Conservation (phyloP, 1,140 invertebrate genomes). For the Micrasema minimum region DNA sequence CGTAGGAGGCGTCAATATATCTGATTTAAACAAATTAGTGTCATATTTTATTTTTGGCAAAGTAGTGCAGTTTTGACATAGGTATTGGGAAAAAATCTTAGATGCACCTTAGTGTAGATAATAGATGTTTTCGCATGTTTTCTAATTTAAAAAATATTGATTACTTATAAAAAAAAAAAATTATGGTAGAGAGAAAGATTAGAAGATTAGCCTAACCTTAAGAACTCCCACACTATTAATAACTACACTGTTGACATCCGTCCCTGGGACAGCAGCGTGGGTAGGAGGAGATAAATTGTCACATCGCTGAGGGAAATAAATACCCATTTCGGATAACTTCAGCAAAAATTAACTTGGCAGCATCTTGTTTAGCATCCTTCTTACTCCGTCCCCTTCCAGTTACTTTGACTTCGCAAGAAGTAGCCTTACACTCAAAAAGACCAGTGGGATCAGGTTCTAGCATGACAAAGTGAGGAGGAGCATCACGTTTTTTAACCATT, state of each 20-base stretch:
- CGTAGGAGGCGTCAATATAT: too few relatives aligned
- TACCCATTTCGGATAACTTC: constrained; percentile 35
- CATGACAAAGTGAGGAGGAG: constrained; percentile 74
- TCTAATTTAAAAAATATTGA: too few relatives aligned
- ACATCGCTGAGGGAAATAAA: constrained; percentile 31
- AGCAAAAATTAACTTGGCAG: constrained; percentile 64
- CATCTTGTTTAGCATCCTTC: constrained; percentile 79
- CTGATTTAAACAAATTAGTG: too few relatives aligned
- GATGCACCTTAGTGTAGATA: too few relatives aligned
- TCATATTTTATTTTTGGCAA: too few relatives aligned
- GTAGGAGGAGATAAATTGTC: constrained; percentile 25
- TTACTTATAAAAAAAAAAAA: too few relatives aligned
- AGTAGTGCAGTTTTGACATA: too few relatives aligned
- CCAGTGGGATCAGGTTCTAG: constrained; percentile 74
- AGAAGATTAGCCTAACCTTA: too few relatives aligned
- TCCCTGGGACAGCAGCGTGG: not conserved
- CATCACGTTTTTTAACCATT: constrained; percentile 68
- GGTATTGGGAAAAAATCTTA: too few relatives aligned
- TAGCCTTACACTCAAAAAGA: constrained; percentile 72
- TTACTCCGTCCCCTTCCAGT: constrained; percentile 73
- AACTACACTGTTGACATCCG: too few relatives aligned
- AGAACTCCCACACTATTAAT: constrained; percentile 38
- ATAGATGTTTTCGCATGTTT: too few relatives aligned
- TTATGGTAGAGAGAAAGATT: too few relatives aligned
- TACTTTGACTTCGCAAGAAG: constrained; percentile 58